phyloP scores from a whole-genome alignment of 2,797 vertebrate species.

The Enteromius paludinosus region DNA sequence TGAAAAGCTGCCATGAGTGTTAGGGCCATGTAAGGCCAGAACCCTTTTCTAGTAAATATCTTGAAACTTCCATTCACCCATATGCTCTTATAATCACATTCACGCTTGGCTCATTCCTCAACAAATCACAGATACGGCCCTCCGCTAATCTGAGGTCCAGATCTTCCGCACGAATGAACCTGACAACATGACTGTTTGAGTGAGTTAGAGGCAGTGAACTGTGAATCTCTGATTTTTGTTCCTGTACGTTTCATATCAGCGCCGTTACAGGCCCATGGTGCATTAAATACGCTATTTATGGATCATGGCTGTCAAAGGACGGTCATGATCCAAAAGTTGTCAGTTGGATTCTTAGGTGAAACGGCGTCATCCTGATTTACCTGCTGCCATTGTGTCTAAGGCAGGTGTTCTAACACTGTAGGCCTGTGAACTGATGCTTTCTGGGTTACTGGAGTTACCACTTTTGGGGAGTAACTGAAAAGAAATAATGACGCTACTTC shows the following conservation, averaged over 20 bases:
- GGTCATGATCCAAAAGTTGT: background rate
- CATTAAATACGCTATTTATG: slow-evolving; percentile 31
- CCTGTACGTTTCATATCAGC: slow-evolving; percentile 11
- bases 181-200: slow-evolving; percentile 17
- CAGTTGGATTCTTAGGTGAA: background rate
- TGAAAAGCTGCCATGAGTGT: background rate
- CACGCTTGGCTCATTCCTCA: slow-evolving; percentile 21
- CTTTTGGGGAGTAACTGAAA: background rate
- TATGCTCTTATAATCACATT: slow-evolving; percentile 23
- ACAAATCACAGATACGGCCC: slow-evolving; percentile 11
- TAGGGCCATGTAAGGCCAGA: background rate
- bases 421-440: slow-evolving; percentile 5
- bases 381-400: slow-evolving; percentile 13
- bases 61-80: slow-evolving; percentile 10
- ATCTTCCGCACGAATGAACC: slow-evolving; percentile 15
- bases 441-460: background rate
- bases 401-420: slow-evolving; percentile 6
- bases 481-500: background rate
- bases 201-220: slow-evolving; percentile 17
- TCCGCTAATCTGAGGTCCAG: slow-evolving; percentile 20
- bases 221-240: slow-evolving; percentile 21
- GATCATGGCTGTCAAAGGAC: slow-evolving; percentile 3
- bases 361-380: background rate
- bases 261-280: background rate
- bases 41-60: background rate